Base-by-base conservation (phyloP, 2,888 invertebrate species). In the Orthosia gothica region DNA sequence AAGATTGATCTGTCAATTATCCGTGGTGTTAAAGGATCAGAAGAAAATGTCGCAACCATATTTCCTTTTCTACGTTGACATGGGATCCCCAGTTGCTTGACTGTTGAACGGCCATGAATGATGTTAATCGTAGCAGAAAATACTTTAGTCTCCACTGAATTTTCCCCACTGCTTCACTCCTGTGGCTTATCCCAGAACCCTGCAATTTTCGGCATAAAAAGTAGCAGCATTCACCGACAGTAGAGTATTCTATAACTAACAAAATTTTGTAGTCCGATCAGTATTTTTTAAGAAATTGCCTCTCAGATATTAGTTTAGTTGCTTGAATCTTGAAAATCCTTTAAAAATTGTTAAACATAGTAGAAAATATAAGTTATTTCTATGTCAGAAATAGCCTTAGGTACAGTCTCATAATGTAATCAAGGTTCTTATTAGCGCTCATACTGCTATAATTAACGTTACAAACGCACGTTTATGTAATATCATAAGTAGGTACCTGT, bases 1-100 rank as follows among this genome's bases (percentile, higher is more conserved):
- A 64, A 74, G 20, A 69, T 75, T 75, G 32, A 69, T 79, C 55
- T 62, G 50, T 74, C 20, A 71, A 75, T 79, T 55, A 66, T 50
- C n/a, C 5, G n/a, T 70, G 47, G 62, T 65, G 32, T 69, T 70
- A 61, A 26, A 12, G 15, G 47, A 61, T 69, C 47, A 62, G 7
- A 58, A 26, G 16, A 66, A 15, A 50, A 59, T 61, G 18, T 26
- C 54, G n/a, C 15, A 40, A 45, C 7, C 4, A 18, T 15, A 18
- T 65, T 70, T 54, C 3, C 20, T 15, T 9, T n/a, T 23, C 5
- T 26, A 9, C 15, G 0, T 9, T 20, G 40, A n/a, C 40, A 40
- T 45, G 7, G 3, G 11, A 5, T 45, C 23, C 7, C 16, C 18
- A 16, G n/a, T 40, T 26, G 40, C 15, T 45, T 16, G 63, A 13